Base-by-base conservation (phyloP, 2,888 invertebrate species). In the Phaedon cochleariae region DNA sequence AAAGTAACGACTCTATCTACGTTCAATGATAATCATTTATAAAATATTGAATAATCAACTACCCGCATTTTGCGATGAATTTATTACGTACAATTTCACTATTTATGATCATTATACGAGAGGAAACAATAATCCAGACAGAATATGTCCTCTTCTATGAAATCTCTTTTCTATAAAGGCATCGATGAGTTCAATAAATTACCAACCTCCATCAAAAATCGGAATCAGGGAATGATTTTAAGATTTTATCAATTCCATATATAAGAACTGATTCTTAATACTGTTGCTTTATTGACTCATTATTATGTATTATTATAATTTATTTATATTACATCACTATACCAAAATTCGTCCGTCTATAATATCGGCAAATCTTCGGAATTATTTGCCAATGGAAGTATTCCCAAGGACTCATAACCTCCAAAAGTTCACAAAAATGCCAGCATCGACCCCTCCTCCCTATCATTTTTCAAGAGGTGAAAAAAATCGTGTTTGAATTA, bases 181-280 rank as follows among this genome's bases (percentile, higher is more conserved):
- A 26, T 52, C 52, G 29, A 52, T 52, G 52, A 52, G 31, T 52
- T 52, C 52, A 52, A 52, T 52, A 52, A 52, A 52, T 52, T 52
- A 52, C 52, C 52, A 52, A 52, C 52, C n/a, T 52, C 52, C 29
- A 52, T 52, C 52, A 15, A 52, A 52, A 15, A 52, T 29, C 22
- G 29, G 29, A 52, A 26, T 52, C 52, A 52, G 26, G 29, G 52
- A 29, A 52, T 29, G 52, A 52, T 15, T 29, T 52, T 29, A 52
- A 52, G 29, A 52, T 29, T 29, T 1, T 29, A 15, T 29, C 15
- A 52, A 52, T 52, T 29, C 29, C 29, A 31, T 15, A 52, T 52
- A 29, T 52, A 15, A 15, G 29, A 52, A 29, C 29, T 52, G 29
- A 29, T 52, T 52, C 52, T 29, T 52, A 52, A 26, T 26, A 52